Percentiles rank a stretch among this genome's conserved stretches.
These are phyloP conservation scores for Champsocephalus gunnari DNA, from an alignment of 2,797 vertebrate genomes.

Conservation along the genomic window DNA sequence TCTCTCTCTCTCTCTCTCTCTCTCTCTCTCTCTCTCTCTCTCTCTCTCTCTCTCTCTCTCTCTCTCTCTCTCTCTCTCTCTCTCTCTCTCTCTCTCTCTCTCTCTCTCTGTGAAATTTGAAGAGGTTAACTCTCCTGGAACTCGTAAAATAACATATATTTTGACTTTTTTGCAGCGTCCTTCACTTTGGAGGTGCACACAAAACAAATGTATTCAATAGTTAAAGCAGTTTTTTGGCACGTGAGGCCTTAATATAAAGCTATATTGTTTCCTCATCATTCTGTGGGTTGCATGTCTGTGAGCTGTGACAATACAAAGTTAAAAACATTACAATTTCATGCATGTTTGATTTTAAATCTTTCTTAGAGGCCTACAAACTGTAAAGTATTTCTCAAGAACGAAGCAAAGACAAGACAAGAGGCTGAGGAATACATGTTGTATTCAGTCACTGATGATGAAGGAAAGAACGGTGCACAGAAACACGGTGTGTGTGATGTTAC, in stretches of 20 bases:
- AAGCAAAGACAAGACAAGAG: not conserved
- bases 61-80: no score
- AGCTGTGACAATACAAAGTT: no score
- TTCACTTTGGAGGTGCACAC: not conserved
- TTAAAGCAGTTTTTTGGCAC: not conserved
- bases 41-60: no score
- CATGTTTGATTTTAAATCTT: not conserved
- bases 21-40: no score
- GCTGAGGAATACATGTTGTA: not conserved
- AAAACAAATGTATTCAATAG: not conserved
- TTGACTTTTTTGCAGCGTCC: no score
- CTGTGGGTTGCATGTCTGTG: not conserved
- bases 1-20: no score
- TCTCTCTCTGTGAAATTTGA: not conserved
- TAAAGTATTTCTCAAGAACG: not conserved
- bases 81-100: no score
- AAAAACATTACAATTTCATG: no score
- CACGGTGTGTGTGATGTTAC: no score
- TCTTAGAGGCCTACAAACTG: not conserved
- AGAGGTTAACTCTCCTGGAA: not conserved
- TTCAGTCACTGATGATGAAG: no score
- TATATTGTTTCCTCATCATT: not conserved
- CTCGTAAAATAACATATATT: not conserved
- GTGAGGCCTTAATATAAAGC: not conserved
- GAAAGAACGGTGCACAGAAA: no score